Conservation (phyloP, 2,113 vertebrate genomes). For the Actinemys pallida region DNA sequence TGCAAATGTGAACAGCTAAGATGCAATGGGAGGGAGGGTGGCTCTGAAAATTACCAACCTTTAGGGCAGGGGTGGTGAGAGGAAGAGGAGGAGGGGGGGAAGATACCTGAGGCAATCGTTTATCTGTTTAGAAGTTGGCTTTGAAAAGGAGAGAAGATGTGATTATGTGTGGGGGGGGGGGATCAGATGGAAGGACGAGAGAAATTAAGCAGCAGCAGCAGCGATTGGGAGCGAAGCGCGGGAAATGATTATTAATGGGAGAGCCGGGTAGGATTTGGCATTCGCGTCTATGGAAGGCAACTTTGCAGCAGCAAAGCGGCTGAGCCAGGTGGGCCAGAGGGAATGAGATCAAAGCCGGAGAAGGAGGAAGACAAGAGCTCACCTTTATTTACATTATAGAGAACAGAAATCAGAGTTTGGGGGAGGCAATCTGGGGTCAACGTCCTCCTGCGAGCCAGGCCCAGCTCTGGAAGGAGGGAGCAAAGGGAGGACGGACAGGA, state of each 20-base stretch:
- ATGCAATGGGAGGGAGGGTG: not conserved
- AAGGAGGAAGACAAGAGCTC: not conserved
- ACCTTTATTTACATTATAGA: not conserved
- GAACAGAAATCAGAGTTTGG: not conserved
- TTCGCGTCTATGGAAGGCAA: not conserved
- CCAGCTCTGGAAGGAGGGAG: not conserved
- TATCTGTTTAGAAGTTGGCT: not conserved
- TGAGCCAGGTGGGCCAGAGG: not conserved
- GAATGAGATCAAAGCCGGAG: not conserved
- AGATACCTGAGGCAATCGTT: not conserved
- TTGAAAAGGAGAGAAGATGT: not conserved
- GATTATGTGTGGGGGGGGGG: rapidly evolving
- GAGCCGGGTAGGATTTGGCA: not conserved
- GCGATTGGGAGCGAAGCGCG: not conserved
- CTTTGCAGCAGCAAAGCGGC: not conserved
- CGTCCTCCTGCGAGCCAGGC: not conserved
- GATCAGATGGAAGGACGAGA: rapidly evolving
- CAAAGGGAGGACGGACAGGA: not conserved
- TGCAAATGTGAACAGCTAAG: too few relatives aligned
- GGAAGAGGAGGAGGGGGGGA: not conserved
- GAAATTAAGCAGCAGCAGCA: not conserved
- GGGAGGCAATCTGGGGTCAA: not conserved
- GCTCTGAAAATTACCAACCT: not conserved
- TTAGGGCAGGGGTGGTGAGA: not conserved
- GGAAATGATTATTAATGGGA: not conserved